Conservation (phyloP, 2,113 vertebrate genomes). For the Aptenodytes patagonicus region DNA sequence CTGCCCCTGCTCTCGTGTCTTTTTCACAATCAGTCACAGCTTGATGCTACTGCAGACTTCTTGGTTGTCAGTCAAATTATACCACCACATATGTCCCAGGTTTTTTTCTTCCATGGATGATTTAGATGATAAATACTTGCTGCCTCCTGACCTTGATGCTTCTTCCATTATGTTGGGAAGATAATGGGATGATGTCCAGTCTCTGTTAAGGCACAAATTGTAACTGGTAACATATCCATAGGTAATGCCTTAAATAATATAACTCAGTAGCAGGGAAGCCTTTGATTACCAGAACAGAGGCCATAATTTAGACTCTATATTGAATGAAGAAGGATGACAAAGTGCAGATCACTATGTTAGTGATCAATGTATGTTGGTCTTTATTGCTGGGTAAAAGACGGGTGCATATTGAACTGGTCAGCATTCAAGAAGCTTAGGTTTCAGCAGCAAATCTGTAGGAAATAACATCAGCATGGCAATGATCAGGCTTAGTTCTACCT, state of each 20-base stretch:
- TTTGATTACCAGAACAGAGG: neutral
- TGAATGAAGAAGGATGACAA: neutral
- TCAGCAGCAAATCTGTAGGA: neutral
- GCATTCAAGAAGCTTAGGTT: neutral
- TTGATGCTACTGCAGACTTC: neutral
- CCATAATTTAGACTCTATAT: neutral
- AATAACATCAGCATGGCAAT: neutral
- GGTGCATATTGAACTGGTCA: neutral
- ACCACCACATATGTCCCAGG: neutral
- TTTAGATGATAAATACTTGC: neutral
- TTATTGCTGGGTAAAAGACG: neutral
- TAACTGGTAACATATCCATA: neutral
- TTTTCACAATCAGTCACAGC: neutral
- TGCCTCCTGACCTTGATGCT: neutral
- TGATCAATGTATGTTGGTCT: neutral
- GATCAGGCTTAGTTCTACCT: neutral
- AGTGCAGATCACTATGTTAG: neutral
- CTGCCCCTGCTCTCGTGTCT: neutral
- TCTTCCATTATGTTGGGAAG: neutral
- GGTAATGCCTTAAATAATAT: neutral
- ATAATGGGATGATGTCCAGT: neutral
- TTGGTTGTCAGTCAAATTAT: constrained; percentile 17
- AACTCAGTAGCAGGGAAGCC: neutral
- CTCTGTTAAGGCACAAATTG: neutral
- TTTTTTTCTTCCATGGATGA: neutral